These are phyloP conservation scores for Lottia scabra DNA, from an alignment of 2,888 invertebrate genomes.

Conservation along the genomic window DNA sequence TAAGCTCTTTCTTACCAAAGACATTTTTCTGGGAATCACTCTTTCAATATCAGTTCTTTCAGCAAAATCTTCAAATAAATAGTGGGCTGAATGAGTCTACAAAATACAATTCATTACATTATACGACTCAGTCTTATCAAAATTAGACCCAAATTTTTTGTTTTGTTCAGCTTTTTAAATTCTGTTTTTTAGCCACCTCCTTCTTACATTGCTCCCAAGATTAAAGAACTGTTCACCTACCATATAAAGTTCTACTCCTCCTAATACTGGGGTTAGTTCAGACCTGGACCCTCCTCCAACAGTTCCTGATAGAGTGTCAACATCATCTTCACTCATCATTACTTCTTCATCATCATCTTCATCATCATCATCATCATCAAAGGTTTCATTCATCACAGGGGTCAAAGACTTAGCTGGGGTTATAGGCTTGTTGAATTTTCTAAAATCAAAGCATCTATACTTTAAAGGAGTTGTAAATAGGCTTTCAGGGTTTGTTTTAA, in stretches of 20 bases:
- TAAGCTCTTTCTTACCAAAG: conserved; percentile 53
- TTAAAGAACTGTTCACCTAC: background rate
- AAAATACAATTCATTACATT: conserved; percentile 6
- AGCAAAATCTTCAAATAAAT: conserved; percentile 65
- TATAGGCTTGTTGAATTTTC: too few relatives aligned
- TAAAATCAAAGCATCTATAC: too few relatives aligned
- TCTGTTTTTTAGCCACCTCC: too few relatives aligned
- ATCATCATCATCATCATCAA: background rate
- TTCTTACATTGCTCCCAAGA: too few relatives aligned
- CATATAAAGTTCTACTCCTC: background rate
- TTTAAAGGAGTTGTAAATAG: too few relatives aligned
- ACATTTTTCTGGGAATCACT: conserved; percentile 54
- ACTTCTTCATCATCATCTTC: background rate
- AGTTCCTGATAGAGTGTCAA: background rate
- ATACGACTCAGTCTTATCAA: too few relatives aligned
- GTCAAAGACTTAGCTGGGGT: too few relatives aligned
- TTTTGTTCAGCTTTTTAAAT: too few relatives aligned
- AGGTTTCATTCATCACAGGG: background rate
- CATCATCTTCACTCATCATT: background rate
- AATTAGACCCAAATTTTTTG: too few relatives aligned
- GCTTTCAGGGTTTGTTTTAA: too few relatives aligned
- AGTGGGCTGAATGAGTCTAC: conserved; percentile 52
- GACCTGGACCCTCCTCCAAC: background rate
- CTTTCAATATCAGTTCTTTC: conserved; percentile 53
- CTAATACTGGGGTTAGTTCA: background rate